These are phyloP conservation scores for Euphonia xanthogaster DNA, from an alignment of 2,797 vertebrate genomes.

Conservation along the genomic window DNA sequence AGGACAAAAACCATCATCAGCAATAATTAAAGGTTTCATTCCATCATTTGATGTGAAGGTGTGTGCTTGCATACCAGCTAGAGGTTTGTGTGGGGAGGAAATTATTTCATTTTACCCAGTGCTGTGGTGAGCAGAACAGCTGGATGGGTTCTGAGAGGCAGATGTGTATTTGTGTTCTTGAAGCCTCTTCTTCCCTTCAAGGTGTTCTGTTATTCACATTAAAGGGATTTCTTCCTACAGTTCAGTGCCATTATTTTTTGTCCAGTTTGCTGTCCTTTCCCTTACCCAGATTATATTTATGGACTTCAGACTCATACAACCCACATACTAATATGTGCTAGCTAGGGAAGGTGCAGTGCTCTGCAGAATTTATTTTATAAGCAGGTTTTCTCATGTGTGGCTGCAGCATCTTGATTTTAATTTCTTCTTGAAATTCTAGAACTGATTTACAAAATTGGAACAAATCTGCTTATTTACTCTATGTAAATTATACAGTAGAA, in stretches of 20 bases:
- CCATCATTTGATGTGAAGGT: background rate
- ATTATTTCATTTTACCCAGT: rapidly evolving
- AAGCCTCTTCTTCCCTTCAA: background rate
- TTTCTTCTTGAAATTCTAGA: background rate
- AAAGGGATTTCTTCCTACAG: background rate
- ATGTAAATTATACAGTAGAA: background rate
- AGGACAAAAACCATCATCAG: background rate
- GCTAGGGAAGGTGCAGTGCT: rapidly evolving
- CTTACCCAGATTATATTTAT: background rate
- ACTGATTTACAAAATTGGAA: background rate
- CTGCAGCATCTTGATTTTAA: background rate
- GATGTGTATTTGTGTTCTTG: background rate
- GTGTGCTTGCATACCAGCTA: background rate
- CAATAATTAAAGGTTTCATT: background rate
- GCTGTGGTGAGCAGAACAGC: no score
- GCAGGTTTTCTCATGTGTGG: background rate
- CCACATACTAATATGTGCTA: background rate
- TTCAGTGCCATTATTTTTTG: background rate
- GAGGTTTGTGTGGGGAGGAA: background rate
- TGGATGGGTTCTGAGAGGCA: background rate
- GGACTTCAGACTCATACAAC: background rate
- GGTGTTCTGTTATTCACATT: background rate
- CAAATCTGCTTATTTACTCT: background rate
- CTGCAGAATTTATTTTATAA: background rate
- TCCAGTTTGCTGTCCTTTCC: background rate